Conservation (phyloP, 2,888 invertebrate genomes). For the Phortica magna region DNA sequence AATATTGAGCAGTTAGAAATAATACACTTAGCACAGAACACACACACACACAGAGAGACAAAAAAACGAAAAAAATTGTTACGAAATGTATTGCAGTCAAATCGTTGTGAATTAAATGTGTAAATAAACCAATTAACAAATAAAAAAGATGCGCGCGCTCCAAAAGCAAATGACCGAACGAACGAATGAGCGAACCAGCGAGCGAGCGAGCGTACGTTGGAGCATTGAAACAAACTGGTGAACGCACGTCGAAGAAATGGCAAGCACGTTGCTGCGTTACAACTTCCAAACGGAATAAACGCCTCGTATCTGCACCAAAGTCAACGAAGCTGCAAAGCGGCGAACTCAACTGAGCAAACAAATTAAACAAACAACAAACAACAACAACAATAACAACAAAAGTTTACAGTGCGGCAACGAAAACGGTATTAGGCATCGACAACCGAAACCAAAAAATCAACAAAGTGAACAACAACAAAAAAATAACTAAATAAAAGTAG, state of each 20-base stretch:
- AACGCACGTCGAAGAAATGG: constrained; percentile 36
- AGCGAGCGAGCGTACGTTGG: constrained; percentile 23
- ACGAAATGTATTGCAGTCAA: no score
- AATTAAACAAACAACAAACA: not conserved
- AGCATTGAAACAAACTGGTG: constrained; percentile 24
- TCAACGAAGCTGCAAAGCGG: constrained; percentile 51
- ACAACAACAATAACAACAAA: not conserved
- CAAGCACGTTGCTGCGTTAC: constrained; percentile 63
- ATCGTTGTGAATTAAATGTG: no score
- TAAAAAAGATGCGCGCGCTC: constrained; percentile 17
- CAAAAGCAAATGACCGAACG: constrained; percentile 9
- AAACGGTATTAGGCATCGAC: not conserved
- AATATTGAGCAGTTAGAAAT: no score
- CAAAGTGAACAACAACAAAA: no score
- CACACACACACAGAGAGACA: no score
- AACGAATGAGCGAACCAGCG: constrained; percentile 28
- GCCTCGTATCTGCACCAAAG: constrained; percentile 56
- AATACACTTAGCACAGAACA: no score
- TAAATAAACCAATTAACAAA: not conserved
- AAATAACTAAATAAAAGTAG: no score
- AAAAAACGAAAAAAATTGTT: no score
- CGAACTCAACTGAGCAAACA: constrained; percentile 12
- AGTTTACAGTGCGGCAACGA: no score
- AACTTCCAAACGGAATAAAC: constrained; percentile 67
- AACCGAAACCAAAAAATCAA: not conserved